These are phyloP conservation scores for Amblyteles armatorius DNA, from an alignment of 2,888 invertebrate species.

Conservation along the genomic window DNA sequence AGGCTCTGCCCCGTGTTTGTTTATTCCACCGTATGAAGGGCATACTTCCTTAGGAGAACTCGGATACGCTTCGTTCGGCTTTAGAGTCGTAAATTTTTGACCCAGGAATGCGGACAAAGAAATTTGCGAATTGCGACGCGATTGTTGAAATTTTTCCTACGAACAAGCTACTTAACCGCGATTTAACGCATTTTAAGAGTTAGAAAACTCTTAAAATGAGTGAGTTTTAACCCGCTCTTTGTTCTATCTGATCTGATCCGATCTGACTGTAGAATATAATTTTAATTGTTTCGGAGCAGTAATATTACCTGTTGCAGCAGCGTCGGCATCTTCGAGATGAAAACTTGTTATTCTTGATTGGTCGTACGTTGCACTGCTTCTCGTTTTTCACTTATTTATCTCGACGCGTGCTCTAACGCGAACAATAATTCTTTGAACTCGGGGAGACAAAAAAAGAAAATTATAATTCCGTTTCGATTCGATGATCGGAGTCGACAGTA, in stretches of 20 bases:
- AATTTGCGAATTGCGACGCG: slow-evolving; percentile 18
- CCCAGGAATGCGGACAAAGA: slow-evolving; percentile 24
- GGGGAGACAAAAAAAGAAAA: slow-evolving; percentile 45
- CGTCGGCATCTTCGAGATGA: slow-evolving; percentile 74
- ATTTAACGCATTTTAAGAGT: background rate
- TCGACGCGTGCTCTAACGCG: slow-evolving; percentile 16
- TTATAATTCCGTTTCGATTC: background rate
- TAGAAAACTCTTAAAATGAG: background rate
- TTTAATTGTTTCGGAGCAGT: slow-evolving; percentile 4
- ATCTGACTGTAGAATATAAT: background rate
- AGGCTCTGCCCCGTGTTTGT: slow-evolving; percentile 27
- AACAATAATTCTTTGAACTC: slow-evolving; percentile 19
- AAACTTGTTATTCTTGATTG: slow-evolving; percentile 9
- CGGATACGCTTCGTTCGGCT: background rate
- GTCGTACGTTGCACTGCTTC: background rate
- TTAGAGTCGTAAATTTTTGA: background rate
- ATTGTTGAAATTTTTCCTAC: too few species aligned
- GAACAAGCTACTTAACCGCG: background rate
- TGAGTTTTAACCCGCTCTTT: background rate
- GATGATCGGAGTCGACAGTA: background rate
- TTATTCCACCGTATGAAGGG: slow-evolving; percentile 36
- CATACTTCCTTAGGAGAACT: slow-evolving; percentile 5
- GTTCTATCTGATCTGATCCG: background rate
- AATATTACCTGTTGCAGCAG: slow-evolving; percentile 78
- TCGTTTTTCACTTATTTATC: background rate